A percentile compares a stretch with the other conserved stretches of the same genome.
phyloP scores from a whole-genome alignment of 2,113 vertebrate genomes.

The Lepus timidus region DNA sequence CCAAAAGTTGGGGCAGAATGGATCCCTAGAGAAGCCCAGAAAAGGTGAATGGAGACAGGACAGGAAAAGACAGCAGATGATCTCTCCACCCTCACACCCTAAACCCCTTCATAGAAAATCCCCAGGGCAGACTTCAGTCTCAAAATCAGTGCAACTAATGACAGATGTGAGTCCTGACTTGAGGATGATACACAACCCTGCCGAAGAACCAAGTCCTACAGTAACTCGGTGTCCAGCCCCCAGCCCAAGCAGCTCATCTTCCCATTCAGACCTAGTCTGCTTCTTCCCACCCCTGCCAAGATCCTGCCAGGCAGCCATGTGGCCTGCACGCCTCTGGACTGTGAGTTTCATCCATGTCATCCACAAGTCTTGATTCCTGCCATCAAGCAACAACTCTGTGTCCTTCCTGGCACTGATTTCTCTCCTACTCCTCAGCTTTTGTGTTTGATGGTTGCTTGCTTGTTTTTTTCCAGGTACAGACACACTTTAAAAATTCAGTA shows the following conservation, averaged over 20 bases:
- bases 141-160: neutral
- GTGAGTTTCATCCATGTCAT: neutral
- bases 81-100: neutral
- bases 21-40: neutral
- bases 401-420: neutral
- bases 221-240: neutral
- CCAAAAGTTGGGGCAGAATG: neutral
- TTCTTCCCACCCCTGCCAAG: neutral
- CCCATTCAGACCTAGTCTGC: neutral
- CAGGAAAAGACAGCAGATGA: neutral
- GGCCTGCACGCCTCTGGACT: fast-evolving
- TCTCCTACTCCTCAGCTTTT: neutral
- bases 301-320: too few species aligned
- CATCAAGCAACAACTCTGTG: neutral
- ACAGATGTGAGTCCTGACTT: neutral
- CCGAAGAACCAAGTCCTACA: neutral
- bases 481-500: neutral
- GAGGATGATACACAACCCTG: neutral
- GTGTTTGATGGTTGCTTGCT: too few species aligned
- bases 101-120: neutral
- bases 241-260: neutral
- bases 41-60: neutral
- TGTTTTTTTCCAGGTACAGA: neutral
- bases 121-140: neutral
- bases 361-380: neutral